Evolutionary conservation across 2,888 invertebrate species (phyloP).

Genomic region (Meloe dianella): DNA sequence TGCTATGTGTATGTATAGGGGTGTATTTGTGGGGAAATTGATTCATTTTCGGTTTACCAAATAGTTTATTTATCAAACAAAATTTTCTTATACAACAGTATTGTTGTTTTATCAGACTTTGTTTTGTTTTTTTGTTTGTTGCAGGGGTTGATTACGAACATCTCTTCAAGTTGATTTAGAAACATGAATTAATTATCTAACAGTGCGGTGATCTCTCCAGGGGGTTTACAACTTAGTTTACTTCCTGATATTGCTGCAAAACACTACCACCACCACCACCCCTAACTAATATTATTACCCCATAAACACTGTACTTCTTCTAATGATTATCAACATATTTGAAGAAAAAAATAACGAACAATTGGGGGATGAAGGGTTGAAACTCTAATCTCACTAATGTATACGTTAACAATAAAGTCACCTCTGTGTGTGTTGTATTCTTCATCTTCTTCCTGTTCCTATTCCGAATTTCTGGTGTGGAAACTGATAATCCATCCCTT

Average conservation of each 20-base stretch:
- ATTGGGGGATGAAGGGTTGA: not conserved
- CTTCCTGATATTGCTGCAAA: too few species aligned
- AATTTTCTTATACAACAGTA: not conserved
- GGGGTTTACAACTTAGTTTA: constrained; percentile 37
- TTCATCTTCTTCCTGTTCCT: not conserved
- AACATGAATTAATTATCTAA: constrained; percentile 53
- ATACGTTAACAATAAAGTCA: not conserved
- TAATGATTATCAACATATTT: too few species aligned
- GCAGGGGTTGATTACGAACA: constrained; percentile 47
- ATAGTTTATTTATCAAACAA: constrained; percentile 21
- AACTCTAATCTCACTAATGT: constrained; percentile 1
- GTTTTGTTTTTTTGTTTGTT: too few species aligned
- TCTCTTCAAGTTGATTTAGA: constrained; percentile 45
- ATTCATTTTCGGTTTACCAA: constrained; percentile 59
- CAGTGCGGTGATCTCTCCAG: constrained; percentile 42
- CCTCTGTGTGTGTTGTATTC: not conserved
- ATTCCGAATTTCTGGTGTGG: not conserved
- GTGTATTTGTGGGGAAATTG: constrained; percentile 44
- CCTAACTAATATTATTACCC: not conserved
- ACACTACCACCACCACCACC: constrained; percentile 24
- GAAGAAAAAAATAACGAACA: too few species aligned
- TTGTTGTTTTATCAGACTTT: too few species aligned
- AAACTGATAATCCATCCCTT: not conserved
- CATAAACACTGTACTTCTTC: not conserved
- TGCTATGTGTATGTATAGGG: constrained; percentile 50